Percentiles rank a stretch among this genome's conserved stretches.
Evolutionary conservation across 2,888 invertebrate species (phyloP).

Genomic region (Epirrhoe tristata): DNA sequence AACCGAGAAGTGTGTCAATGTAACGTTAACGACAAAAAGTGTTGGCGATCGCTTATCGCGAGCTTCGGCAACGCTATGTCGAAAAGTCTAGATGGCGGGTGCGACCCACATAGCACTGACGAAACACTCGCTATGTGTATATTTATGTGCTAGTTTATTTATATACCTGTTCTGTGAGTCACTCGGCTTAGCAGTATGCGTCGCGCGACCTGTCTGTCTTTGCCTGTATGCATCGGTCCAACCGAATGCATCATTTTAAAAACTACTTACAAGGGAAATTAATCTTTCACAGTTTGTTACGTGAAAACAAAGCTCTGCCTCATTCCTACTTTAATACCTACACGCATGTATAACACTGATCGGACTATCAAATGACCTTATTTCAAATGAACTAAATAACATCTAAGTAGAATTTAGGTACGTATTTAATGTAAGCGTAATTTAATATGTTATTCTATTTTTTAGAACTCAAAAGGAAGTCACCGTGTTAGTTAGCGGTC

Average conservation of each 20-base stretch:
- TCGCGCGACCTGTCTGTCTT: conserved; percentile 39
- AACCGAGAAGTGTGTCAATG: conserved; percentile 61
- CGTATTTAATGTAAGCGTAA: conserved; percentile 56
- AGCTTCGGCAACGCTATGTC: conserved; percentile 59
- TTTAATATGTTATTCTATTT: conserved; percentile 45
- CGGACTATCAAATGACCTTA: conserved; percentile 61
- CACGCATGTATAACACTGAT: conserved; percentile 42
- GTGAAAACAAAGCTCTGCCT: background rate
- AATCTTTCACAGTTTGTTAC: conserved; percentile 1
- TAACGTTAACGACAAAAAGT: conserved; percentile 65
- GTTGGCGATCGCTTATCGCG: conserved; percentile 59
- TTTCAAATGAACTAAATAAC: conserved; percentile 54
- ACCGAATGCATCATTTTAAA: conserved; percentile 19
- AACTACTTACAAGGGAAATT: background rate
- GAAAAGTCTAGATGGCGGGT: conserved; percentile 68
- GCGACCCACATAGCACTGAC: conserved; percentile 70
- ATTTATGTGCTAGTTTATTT: conserved; percentile 53
- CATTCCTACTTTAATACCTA: background rate
- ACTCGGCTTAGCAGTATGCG: conserved; percentile 39
- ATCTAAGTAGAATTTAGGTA: conserved; percentile 53
- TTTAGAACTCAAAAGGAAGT: conserved; percentile 70
- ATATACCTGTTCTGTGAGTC: conserved; percentile 52
- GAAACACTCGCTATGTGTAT: conserved; percentile 63
- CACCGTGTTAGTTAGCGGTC: conserved; percentile 73
- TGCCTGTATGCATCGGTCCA: conserved; percentile 21